phyloP scores from a whole-genome alignment of 1,140 invertebrate genomes.

The Penaeus indicus region DNA sequence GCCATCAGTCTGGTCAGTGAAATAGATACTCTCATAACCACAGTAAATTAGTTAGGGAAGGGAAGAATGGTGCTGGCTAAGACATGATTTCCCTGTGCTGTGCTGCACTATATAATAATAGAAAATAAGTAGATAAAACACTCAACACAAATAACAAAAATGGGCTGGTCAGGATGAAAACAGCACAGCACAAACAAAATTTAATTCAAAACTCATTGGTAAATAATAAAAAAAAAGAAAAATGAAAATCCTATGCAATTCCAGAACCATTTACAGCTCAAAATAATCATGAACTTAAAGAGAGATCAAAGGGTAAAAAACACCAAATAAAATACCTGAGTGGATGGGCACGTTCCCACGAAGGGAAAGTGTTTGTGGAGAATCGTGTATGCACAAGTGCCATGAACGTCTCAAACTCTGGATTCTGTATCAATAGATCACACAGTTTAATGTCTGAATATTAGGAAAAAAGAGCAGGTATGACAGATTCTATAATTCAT shows the following conservation, averaged over 20 bases:
- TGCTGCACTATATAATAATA: neutral
- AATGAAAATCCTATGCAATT: neutral
- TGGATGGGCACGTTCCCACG: conserved; percentile 99
- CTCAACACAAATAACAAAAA: too few relatives aligned
- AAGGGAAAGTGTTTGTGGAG: conserved; percentile 99
- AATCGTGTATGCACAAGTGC: conserved; percentile 97
- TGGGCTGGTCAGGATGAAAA: too few relatives aligned
- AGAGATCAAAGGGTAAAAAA: conserved; percentile 37
- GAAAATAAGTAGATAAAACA: too few relatives aligned
- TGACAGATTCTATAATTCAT: neutral
- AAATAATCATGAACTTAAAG: conserved; percentile 34
- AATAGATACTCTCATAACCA: conserved; percentile 35
- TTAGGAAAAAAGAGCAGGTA: neutral
- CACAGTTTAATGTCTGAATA: neutral
- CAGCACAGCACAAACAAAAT: too few relatives aligned
- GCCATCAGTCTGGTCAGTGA: conserved; percentile 83
- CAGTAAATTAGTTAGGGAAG: neutral
- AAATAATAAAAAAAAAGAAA: too few relatives aligned
- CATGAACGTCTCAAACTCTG: conserved; percentile 92
- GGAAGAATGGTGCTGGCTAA: neutral
- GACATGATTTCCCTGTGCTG: neutral
- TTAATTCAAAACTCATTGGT: too few relatives aligned
- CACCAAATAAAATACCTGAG: conserved; percentile 78
- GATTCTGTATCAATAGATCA: conserved; percentile 72
- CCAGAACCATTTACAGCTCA: neutral